phyloP scores from a whole-genome alignment of 2,888 invertebrate genomes.

The Quadroppia sp. region DNA sequence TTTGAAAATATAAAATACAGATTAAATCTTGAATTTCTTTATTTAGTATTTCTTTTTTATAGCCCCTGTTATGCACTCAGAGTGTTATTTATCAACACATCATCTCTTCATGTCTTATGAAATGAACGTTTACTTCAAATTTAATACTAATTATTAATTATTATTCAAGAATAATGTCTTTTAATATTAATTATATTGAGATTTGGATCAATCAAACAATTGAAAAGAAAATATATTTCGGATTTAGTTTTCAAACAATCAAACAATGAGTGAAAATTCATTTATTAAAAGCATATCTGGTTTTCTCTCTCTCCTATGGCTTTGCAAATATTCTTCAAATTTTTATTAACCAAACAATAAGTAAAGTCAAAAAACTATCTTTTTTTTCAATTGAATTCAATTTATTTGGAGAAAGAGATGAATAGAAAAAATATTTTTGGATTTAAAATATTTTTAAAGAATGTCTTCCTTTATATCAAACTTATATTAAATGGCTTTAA shows the following conservation, averaged over 20 bases:
- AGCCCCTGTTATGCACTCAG: background rate
- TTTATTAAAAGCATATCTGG: too few relatives aligned
- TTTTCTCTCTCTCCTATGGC: background rate
- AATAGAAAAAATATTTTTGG: background rate
- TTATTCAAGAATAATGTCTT: background rate
- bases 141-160: background rate
- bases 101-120: constrained; percentile 19
- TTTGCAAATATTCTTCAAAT: background rate
- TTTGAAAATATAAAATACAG: constrained; percentile 8
- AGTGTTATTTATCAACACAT: constrained; percentile 25
- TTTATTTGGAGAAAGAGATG: background rate
- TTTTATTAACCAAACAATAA: too few relatives aligned
- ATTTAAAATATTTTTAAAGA: background rate
- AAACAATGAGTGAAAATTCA: background rate
- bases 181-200: background rate
- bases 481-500: background rate
- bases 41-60: background rate
- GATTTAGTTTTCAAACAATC: background rate
- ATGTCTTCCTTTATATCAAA: background rate
- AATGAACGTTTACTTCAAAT: background rate
- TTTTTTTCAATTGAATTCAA: background rate
- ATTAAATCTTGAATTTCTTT: constrained; percentile 11
- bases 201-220: background rate
- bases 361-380: background rate
- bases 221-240: background rate